These are phyloP conservation scores for Myotis vivesi DNA, from an alignment of 2,797 vertebrate species.

Conservation along the genomic window DNA sequence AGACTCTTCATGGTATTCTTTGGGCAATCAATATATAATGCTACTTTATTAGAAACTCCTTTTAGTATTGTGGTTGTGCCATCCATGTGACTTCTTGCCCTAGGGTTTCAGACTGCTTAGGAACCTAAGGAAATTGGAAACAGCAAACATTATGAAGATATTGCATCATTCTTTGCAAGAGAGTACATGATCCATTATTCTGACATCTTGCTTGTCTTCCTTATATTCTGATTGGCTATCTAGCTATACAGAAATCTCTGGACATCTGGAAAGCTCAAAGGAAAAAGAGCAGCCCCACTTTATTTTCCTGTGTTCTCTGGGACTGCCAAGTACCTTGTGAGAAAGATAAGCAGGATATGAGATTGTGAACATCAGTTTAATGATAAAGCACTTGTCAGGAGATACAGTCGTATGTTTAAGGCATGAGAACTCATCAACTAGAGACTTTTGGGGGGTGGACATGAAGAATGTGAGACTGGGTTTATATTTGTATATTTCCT, in stretches of 20 bases:
- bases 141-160: slow-evolving; percentile 11
- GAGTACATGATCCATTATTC: slow-evolving; percentile 74
- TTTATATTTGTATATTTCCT: not conserved
- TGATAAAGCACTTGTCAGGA: slow-evolving; percentile 73
- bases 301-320: slow-evolving; percentile 48
- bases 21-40: not conserved
- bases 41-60: slow-evolving; percentile 47
- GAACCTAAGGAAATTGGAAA: slow-evolving; percentile 67
- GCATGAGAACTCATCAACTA: slow-evolving; percentile 54
- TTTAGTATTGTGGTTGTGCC: slow-evolving; percentile 25
- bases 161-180: slow-evolving; percentile 58
- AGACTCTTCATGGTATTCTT: not conserved
- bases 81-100: not conserved
- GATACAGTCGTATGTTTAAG: slow-evolving; percentile 72
- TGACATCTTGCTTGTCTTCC: slow-evolving; percentile 61
- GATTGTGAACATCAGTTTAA: slow-evolving; percentile 64
- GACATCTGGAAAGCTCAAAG: slow-evolving; percentile 69
- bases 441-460: slow-evolving; percentile 7
- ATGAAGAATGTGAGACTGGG: slow-evolving; percentile 16
- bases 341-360: slow-evolving; percentile 64
- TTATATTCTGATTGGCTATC: slow-evolving; percentile 55
- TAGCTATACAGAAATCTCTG: slow-evolving; percentile 53
- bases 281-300: slow-evolving; percentile 58
- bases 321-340: slow-evolving; percentile 40
- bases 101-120: slow-evolving; percentile 59